Evolutionary conservation across 30 jellyfish, hydroid and myxozoan genomes (phyloP).

Genomic region (Turritopsis dohrnii): DNA sequence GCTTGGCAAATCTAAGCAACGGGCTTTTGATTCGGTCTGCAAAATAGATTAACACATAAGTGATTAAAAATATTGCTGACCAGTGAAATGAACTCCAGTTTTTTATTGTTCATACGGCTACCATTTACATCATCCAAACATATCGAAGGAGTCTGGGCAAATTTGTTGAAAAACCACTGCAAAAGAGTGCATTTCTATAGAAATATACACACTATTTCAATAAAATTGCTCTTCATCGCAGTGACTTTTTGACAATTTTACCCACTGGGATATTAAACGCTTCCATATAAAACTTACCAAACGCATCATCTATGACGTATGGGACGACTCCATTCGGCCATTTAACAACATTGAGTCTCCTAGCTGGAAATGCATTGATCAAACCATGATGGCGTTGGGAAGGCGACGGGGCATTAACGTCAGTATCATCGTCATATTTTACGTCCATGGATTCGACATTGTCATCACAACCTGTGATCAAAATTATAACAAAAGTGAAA

Average conservation of each 20-base stretch:
- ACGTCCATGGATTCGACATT: not conserved
- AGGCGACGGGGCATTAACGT: not conserved
- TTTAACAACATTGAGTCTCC: not conserved
- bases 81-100: not conserved
- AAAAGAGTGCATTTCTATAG: too few relatives aligned
- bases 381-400: not conserved
- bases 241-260: too few relatives aligned
- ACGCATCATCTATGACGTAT: not conserved
- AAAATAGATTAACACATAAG: not conserved
- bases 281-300: not conserved
- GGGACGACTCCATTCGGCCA: constrained; percentile 5
- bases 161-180: too few relatives aligned
- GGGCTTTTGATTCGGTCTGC: not conserved
- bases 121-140: too few relatives aligned
- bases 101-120: not conserved
- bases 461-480: not conserved
- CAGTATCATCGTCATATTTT: not conserved
- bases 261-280: too few relatives aligned
- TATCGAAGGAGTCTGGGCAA: too few relatives aligned
- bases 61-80: not conserved
- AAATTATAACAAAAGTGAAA: not conserved
- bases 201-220: too few relatives aligned
- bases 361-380: not conserved
- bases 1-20: not conserved
- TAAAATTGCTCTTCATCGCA: too few relatives aligned